Conservation (phyloP, 2,113 vertebrate species). For the Psophia crepitans region DNA sequence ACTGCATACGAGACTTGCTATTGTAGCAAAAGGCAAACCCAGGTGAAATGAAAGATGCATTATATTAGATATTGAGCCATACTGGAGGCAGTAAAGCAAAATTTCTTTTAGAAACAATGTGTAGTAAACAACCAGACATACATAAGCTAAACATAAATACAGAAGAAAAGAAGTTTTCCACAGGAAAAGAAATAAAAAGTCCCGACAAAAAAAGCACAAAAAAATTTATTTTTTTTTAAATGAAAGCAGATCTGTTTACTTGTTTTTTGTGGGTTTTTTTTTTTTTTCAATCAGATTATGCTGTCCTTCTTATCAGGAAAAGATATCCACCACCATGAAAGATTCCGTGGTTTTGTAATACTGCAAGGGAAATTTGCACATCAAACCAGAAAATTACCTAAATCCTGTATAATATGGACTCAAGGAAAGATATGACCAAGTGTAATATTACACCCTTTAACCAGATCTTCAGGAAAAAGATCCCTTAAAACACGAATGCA, state of each 20-base stretch:
- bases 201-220: not conserved
- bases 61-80: not conserved
- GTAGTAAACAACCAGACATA: not conserved
- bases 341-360: not conserved
- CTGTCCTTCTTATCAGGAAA: not conserved
- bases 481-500: not conserved
- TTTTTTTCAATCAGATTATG: not conserved
- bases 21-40: not conserved
- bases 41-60: not conserved
- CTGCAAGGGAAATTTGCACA: fast-evolving
- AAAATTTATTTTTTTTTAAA: not conserved
- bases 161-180: not conserved
- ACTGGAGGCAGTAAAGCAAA: not conserved
- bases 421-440: not conserved
- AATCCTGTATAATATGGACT: not conserved
- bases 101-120: not conserved
- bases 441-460: not conserved
- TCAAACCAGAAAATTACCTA: not conserved
- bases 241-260: not conserved
- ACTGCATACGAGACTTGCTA: not conserved
- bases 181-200: not conserved
- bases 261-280: not conserved
- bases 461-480: not conserved
- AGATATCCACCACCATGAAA: not conserved
- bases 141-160: not conserved